A percentile compares a stretch with the other conserved stretches of the same genome.
Conservation (phyloP, 2,797 vertebrate species). For the Percopsis omiscomaycus region DNA sequence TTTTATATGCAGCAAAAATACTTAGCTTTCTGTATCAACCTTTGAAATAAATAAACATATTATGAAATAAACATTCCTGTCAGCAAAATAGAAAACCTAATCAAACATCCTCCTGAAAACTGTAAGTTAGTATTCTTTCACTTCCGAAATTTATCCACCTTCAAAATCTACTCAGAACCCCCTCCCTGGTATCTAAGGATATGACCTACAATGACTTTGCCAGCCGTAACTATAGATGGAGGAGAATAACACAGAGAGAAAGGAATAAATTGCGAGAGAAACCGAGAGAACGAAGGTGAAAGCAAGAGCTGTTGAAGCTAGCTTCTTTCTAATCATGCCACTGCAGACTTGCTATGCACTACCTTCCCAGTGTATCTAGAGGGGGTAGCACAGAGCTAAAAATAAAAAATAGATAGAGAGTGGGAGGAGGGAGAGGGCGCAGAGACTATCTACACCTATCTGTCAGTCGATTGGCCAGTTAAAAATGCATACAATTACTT, state of each 20-base stretch:
- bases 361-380: conserved; percentile 88
- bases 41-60: too few relatives aligned
- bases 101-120: neutral
- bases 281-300: neutral
- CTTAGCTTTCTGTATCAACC: too few relatives aligned
- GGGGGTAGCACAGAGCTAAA: conserved; percentile 93
- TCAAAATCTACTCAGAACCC: neutral
- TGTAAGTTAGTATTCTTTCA: neutral
- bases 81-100: too few relatives aligned
- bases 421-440: conserved; percentile 29
- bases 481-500: conserved; percentile 91
- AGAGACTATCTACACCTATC: conserved; percentile 83
- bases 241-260: neutral
- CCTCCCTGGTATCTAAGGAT: neutral
- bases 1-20: too few relatives aligned
- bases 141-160: neutral
- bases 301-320: conserved; percentile 12
- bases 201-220: neutral
- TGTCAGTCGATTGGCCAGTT: conserved; percentile 88
- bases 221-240: neutral
- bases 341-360: conserved; percentile 78
- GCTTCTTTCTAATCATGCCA: conserved; percentile 69
- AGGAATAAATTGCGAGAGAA: too few relatives aligned
- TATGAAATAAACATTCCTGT: too few relatives aligned
- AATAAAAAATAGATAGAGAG: conserved; percentile 79